Evolutionary conservation across 2,888 invertebrate genomes (phyloP).

Genomic region (Calephelis perditalis): DNA sequence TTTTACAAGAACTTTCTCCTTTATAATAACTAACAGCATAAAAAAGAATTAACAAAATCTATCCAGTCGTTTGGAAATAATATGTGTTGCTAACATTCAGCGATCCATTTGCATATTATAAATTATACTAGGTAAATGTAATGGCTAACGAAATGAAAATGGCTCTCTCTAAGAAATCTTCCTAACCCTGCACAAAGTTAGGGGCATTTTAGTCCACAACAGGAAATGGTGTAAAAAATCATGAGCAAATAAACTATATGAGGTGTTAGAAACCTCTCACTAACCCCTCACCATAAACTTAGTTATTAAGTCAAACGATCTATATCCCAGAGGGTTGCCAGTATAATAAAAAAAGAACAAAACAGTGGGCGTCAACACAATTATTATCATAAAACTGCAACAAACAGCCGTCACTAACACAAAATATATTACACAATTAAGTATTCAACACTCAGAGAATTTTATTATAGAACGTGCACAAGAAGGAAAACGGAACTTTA

Average conservation of each 20-base stretch:
- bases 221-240: neutral
- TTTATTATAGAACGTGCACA: neutral
- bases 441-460: slow-evolving; percentile 38
- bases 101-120: too few relatives aligned
- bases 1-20: too few relatives aligned
- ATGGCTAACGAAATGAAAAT: too few relatives aligned
- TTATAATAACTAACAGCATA: too few relatives aligned
- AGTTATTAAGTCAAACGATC: slow-evolving; percentile 15
- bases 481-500: neutral
- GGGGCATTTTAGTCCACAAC: too few relatives aligned
- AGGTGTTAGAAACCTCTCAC: slow-evolving; percentile 1
- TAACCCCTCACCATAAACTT: slow-evolving; percentile 13
- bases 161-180: too few relatives aligned
- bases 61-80: too few relatives aligned
- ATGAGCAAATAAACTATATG: slow-evolving; percentile 4
- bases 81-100: too few relatives aligned
- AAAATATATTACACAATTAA: slow-evolving; percentile 58
- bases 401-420: slow-evolving; percentile 42
- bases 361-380: slow-evolving; percentile 16
- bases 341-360: slow-evolving; percentile 10
- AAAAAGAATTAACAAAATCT: too few relatives aligned
- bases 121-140: too few relatives aligned
- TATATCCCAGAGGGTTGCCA: slow-evolving; percentile 10
- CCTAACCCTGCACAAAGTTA: too few relatives aligned
- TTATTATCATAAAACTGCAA: slow-evolving; percentile 37